Conservation (phyloP, 1,140 invertebrate genomes). For the Choristoneura fumiferana region DNA sequence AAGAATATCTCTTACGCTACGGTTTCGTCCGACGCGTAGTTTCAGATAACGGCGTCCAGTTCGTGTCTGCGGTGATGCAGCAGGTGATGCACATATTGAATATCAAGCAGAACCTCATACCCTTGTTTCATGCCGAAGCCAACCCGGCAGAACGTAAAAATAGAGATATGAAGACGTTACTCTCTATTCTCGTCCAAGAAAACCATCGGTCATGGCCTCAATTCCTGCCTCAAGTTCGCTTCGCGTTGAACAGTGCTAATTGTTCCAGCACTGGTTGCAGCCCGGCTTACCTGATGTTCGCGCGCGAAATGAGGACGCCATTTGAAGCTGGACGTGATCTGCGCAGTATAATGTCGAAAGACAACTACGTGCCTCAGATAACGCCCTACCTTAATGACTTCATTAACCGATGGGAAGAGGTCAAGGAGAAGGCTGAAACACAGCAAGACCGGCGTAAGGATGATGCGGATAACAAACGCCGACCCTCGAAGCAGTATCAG, state of each 20-base stretch:
- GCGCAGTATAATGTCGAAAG: constrained; percentile 22
- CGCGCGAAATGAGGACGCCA: constrained; percentile 32
- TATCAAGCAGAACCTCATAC: constrained; percentile 41
- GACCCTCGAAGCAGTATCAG: not conserved
- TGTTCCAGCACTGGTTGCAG: not conserved
- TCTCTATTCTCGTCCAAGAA: constrained; percentile 34
- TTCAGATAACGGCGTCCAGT: constrained; percentile 35
- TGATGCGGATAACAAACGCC: not conserved
- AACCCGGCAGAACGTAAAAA: constrained; percentile 55
- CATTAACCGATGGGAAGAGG: not conserved
- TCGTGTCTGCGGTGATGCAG: constrained; percentile 39
- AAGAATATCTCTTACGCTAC: constrained; percentile 31
- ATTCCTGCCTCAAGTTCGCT: constrained; percentile 43
- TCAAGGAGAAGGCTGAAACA: constrained; percentile 25
- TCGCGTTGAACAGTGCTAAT: constrained; percentile 57
- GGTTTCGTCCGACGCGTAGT: constrained; percentile 28
- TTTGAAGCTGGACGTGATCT: constrained; percentile 28
- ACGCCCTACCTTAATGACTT: constrained; percentile 31
- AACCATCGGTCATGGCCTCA: constrained; percentile 52
- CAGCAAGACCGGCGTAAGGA: not conserved
- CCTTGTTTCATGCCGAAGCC: constrained; percentile 44
- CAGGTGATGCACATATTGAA: constrained; percentile 34
- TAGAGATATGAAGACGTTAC: constrained; percentile 47
- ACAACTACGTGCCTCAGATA: constrained; percentile 38
- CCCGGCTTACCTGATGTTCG: constrained; percentile 47